Evolutionary conservation across 2,888 invertebrate genomes (phyloP).

Genomic region (Hylaea fasciaria): DNA sequence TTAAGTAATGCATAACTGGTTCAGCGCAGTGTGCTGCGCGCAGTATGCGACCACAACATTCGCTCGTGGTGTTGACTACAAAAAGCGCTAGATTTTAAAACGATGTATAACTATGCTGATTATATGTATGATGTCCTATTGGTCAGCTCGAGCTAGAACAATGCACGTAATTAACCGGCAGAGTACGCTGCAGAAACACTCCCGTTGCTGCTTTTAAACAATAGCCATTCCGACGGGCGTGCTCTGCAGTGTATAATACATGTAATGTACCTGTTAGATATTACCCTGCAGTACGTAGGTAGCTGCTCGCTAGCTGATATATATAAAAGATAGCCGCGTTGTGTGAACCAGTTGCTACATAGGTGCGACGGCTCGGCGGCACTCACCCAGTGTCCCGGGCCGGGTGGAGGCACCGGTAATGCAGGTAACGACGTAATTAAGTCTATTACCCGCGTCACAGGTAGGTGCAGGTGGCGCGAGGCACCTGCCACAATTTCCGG

Average conservation of each 20-base stretch:
- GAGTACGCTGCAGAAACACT: constrained; percentile 1
- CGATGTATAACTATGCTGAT: too few species aligned
- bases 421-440: too few species aligned
- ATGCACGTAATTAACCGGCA: constrained; percentile 14
- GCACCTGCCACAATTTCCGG: not conserved
- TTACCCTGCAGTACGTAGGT: not conserved
- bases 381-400: too few species aligned
- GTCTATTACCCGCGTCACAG: too few species aligned
- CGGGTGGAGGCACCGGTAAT: too few species aligned
- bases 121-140: not conserved
- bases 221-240: not conserved
- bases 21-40: too few species aligned
- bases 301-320: not conserved
- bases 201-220: not conserved
- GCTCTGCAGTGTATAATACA: not conserved
- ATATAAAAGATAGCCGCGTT: not conserved
- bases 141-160: constrained; percentile 16
- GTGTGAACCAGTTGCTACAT: not conserved
- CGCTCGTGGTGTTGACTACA: not conserved
- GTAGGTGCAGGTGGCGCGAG: too few species aligned
- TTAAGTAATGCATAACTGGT: too few species aligned
- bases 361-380: not conserved
- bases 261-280: not conserved
- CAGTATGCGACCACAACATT: too few species aligned
- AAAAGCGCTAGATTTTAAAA: constrained; percentile 1